Evolutionary conservation across 2,113 vertebrate genomes (phyloP).

Genomic region (Thalassarche chlororhynchos): DNA sequence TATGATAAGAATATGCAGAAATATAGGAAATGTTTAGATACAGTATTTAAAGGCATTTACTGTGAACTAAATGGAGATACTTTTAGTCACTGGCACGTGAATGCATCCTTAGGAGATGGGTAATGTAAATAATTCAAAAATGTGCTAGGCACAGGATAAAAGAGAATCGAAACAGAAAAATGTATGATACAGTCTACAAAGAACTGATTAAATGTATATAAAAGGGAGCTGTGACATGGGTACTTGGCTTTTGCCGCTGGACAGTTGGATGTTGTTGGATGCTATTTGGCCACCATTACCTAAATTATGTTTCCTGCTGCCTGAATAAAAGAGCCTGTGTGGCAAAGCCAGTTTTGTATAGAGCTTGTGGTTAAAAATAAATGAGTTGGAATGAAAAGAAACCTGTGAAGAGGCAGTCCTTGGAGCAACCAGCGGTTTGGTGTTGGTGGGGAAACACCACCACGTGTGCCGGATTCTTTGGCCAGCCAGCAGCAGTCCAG

Average conservation of each 20-base stretch:
- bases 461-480: rapidly evolving
- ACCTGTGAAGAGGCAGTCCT: neutral
- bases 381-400: neutral
- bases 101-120: neutral
- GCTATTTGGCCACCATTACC: neutral
- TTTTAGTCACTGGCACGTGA: neutral
- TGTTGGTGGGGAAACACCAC: neutral
- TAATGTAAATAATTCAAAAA: neutral
- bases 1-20: neutral
- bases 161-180: neutral
- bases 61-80: neutral
- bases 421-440: neutral
- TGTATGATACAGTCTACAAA: neutral
- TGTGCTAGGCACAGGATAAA: neutral
- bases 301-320: neutral
- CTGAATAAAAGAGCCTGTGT: neutral
- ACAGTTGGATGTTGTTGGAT: neutral
- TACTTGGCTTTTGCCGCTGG: neutral
- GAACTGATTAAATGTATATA: neutral
- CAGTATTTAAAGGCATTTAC: neutral
- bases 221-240: neutral
- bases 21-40: neutral
- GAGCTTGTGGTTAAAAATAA: neutral
- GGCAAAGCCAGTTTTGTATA: neutral
- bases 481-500: neutral